Base-by-base conservation (phyloP, 1,140 invertebrate species). In the Ceratina japonica region DNA sequence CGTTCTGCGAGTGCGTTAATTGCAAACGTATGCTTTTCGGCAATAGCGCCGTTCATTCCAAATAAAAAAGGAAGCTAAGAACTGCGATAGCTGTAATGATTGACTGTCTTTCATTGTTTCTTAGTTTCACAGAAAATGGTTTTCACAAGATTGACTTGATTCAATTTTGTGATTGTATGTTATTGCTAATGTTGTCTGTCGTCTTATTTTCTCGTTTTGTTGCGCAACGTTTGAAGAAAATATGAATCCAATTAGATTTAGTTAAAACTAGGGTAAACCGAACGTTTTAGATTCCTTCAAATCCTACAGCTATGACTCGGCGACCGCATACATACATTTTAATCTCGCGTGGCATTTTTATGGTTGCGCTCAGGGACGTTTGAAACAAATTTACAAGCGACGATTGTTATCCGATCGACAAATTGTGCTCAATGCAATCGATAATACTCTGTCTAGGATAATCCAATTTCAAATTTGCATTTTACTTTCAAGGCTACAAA, bases 341-440 rank as follows among this genome's bases (percentile, higher is more conserved):
- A 89, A 89, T 87, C 82, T 79, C 49, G 22, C 79, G 61, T 66
- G 44, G 80, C 81, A 85, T 64, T 80, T 86, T 79, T 87, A 89
- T 22, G 87, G 87, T 61, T 88, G 82, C 87, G 62, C 80, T 80
- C 81, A 82, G 72, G 81, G 80, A 68, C 80, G 56, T 69, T 77
- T 44, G 31, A 37, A 65, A 59, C 61, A 75, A 84, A 44, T 44
- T 76, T 74, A 75, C 22, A 62, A 31, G 13, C 15, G 37, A 27
- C 18, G n/a, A 44, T 62, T 65, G 3, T 15, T 13, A 62, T 22
- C 22, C 20, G 31, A 70, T 20, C 15, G 2, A 59, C 24, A 22
- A 18, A 51, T 66, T 22, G 37, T 44, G 7, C 15, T 66, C 12
- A 15, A 52, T 22, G 13, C 13, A 51, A 51, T 61, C 20, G 20